Evolutionary conservation across 2,797 vertebrate species (phyloP), one percentile per base, ranked within the genome.

Genomic region (Labeo calbasu): DNA sequence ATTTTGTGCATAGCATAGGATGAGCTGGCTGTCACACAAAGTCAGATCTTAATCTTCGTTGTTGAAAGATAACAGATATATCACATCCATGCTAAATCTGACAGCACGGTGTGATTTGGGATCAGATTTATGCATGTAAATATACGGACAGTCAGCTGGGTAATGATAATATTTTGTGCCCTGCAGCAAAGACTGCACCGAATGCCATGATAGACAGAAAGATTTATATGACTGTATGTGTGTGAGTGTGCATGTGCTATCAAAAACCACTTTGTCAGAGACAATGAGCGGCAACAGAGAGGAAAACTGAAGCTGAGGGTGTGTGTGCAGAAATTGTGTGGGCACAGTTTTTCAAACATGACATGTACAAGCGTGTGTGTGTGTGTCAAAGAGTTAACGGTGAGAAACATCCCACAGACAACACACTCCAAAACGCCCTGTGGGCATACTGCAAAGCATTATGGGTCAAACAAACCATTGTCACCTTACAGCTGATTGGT

Each of bases 1-100:
- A 25, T 19, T 36, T 21, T 77, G 50, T 57, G 81, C 13, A 1
- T 21, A 48, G 71, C 50, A 76, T 43, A 23, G 36, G 25, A 71
- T 61, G 63, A 70, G 17, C 51, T 70, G 83, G 66, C 76, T 51
- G 75, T 51, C 25, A 14, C 48, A 61, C 75, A 61, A 51, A 51
- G 55, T 63, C 55, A 61, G 76, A 84, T 79, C 66, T 79, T 84
- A 79, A 83, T 83, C 82, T 63, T 68, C 19, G 21, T 36, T 51
- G 57, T 65, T 84, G 83, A 84, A 84, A 84, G 83, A 84, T 84
- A 84, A 71, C 76, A 78, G 76, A 79, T 79, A 53, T 79, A 84
- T 79, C 75, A 50, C 5, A 84, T 84, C 76, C 14, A 28, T 79
- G 82, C 71, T 79, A 70, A 61, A 79, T 79, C 76, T 71, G 76